phyloP scores from a whole-genome alignment of 1,140 invertebrate species.

The Listronotus bonariensis region DNA sequence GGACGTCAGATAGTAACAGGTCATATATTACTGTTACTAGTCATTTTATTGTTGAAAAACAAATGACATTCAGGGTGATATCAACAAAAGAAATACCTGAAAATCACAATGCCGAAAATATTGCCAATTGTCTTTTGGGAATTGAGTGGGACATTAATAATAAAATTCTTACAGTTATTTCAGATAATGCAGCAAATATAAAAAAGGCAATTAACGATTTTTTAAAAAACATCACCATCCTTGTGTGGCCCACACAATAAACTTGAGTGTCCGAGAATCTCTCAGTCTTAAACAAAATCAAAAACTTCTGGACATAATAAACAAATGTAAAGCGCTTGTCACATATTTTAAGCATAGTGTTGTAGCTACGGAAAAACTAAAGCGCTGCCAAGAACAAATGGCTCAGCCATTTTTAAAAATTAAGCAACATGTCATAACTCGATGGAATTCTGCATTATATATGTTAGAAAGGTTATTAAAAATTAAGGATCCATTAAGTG shows the following conservation, averaged over 20 bases:
- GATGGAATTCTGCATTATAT: slow-evolving; percentile 45
- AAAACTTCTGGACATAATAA: not conserved
- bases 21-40: slow-evolving; percentile 21
- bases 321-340: slow-evolving; percentile 34
- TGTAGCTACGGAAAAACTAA: slow-evolving; percentile 28
- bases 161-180: slow-evolving; percentile 19
- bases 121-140: not conserved
- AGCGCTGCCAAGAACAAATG: slow-evolving; percentile 34
- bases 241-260: slow-evolving; percentile 24
- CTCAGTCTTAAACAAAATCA: not conserved
- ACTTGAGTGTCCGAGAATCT: slow-evolving; percentile 18
- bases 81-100: slow-evolving; percentile 21
- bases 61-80: slow-evolving; percentile 9
- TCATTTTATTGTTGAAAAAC: slow-evolving; percentile 35
- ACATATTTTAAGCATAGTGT: slow-evolving; percentile 42
- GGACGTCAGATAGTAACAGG: slow-evolving; percentile 32
- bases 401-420: slow-evolving; percentile 33
- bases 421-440: too few relatives aligned
- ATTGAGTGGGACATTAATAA: slow-evolving; percentile 8
- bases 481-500: slow-evolving; percentile 36
- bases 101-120: slow-evolving; percentile 24
- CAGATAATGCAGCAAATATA: slow-evolving; percentile 21
- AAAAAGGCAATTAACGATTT: slow-evolving; percentile 25
- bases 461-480: slow-evolving; percentile 39
- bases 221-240: slow-evolving; percentile 9